phyloP scores from a whole-genome alignment of 2,888 invertebrate genomes.

The Tillus elongatus region DNA sequence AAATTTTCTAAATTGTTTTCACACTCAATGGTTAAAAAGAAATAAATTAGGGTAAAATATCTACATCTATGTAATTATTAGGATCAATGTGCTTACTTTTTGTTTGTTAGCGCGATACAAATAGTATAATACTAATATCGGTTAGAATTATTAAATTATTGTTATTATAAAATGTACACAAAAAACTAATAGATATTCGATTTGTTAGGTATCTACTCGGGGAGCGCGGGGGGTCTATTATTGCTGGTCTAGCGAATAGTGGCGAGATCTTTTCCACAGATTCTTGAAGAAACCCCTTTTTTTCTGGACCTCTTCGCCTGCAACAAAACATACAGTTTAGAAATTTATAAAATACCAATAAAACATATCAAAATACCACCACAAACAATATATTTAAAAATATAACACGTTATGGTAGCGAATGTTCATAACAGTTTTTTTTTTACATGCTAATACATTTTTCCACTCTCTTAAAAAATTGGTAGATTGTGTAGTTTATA shows the following conservation, averaged over 20 bases:
- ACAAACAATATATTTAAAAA: too few relatives aligned
- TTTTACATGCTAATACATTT: too few relatives aligned
- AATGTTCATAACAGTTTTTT: too few relatives aligned
- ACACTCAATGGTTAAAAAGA: too few relatives aligned
- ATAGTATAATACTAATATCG: constrained; percentile 27
- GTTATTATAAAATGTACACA: constrained; percentile 33
- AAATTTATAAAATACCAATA: constrained; percentile 34
- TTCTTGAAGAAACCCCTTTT: constrained; percentile 84
- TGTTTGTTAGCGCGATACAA: constrained; percentile 28
- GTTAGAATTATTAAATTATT: constrained; percentile 28
- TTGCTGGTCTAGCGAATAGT: constrained; percentile 80
- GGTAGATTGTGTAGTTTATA: too few relatives aligned
- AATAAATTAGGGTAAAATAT: constrained; percentile 3
- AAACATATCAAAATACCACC: too few relatives aligned
- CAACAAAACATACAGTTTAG: constrained; percentile 27
- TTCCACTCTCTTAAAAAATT: too few relatives aligned
- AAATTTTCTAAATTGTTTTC: too few relatives aligned
- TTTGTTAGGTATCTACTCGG: constrained; percentile 20
- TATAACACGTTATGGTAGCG: too few relatives aligned
- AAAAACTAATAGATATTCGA: constrained; percentile 22
- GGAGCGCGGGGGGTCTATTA: constrained; percentile 40
- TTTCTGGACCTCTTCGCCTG: constrained; percentile 67
- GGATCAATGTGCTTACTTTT: constrained; percentile 25
- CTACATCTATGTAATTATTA: constrained; percentile 16
- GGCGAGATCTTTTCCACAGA: constrained; percentile 81